These are phyloP conservation scores for Tautogolabrus adspersus DNA, from an alignment of 2,113 vertebrate genomes.

Conservation along the genomic window DNA sequence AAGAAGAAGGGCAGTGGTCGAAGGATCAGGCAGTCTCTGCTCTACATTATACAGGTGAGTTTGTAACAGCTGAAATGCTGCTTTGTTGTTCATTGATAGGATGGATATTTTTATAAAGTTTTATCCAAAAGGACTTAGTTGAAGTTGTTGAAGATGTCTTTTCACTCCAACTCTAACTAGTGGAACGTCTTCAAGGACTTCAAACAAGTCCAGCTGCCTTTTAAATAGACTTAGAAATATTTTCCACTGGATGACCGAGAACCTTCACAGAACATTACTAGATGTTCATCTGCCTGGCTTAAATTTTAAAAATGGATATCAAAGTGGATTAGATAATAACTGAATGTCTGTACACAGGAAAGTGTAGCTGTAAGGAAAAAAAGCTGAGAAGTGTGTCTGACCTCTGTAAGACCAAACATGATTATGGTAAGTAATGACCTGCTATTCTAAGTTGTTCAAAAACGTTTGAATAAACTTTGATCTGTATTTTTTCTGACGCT, in stretches of 20 bases:
- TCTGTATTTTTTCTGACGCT: background rate
- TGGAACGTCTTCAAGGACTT: no score
- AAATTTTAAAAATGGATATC: no score
- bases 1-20: slow-evolving; percentile 84
- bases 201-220: no score
- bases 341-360: slow-evolving; percentile 78
- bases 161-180: no score
- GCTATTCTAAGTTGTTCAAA: background rate
- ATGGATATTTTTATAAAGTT: background rate
- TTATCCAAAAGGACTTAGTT: no score
- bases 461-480: background rate
- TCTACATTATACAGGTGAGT: slow-evolving; percentile 86
- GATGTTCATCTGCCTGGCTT: no score
- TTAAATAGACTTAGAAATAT: no score
- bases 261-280: no score
- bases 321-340: background rate
- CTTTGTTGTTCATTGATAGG: no score
- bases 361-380: slow-evolving; percentile 91
- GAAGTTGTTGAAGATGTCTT: no score
- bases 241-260: no score
- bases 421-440: slow-evolving; percentile 84
- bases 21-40: slow-evolving; percentile 89
- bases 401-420: slow-evolving; percentile 89
- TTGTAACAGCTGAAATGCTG: background rate
- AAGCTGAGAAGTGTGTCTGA: slow-evolving; percentile 84